Base-by-base conservation (phyloP, 2,888 invertebrate genomes). In the Rotaria magnacalcarata region DNA sequence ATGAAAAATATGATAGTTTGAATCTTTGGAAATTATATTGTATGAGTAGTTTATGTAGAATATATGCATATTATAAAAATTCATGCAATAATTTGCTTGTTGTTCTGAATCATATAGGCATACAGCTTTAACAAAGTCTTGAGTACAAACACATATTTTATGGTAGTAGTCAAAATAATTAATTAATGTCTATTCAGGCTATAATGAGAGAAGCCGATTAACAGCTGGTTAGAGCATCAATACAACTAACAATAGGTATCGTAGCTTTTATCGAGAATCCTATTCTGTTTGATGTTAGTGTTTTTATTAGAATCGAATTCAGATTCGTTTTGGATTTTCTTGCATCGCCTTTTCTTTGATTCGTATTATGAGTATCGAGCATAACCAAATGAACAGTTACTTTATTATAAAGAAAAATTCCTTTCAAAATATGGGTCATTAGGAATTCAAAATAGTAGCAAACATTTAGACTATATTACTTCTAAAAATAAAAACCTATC, bases 181-280 rank as follows among this genome's bases (percentile, higher is more conserved):
- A 47, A 10, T 11, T 7, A 47, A 47, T 47, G 47, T 47, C 4
- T 47, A 11, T 47, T 10, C 11, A 47, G 47, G 11, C 47, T 47
- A 99, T 99, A 7, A 99, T 98, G 0, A 34, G 34, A 34, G 34
- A 34, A 34, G 2, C 34, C 34, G 34, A 34, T 34, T 34, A 34
- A 34, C 34, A 34, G 34, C 34, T 34, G 94, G 99, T 88, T 99
- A 99, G 90, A 99, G 99, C 92, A 99, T 99, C 90, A 99, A 99
- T 91, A 99, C 99, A 99, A 97, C 98, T 10, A 99, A 99, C 91
- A 99, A 99, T 91, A 99, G 99, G 91, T 99, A 97, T 91, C 99
- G 99, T 91, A 99, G 99, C 74, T 97, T 99, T 91, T 99, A 99
- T 90, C 98, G 99, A 93, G 97, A 98, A 91, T 97, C 97, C 0